phyloP scores from a whole-genome alignment of 2,797 vertebrate genomes.

The Sylvilagus floridanus region DNA sequence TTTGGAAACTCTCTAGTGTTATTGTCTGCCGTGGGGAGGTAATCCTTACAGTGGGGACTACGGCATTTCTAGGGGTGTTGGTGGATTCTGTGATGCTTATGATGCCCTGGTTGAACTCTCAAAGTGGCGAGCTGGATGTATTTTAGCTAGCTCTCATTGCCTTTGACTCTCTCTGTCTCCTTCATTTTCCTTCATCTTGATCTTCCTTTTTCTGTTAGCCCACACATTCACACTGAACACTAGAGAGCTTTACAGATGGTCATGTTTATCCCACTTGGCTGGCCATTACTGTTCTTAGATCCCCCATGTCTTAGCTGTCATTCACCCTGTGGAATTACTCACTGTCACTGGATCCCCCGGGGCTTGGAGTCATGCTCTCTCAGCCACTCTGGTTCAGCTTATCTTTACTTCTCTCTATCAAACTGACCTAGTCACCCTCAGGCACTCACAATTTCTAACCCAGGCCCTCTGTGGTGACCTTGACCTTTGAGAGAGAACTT shows the following conservation, averaged over 20 bases:
- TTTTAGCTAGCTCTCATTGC: not conserved
- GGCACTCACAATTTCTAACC: slow-evolving; percentile 35
- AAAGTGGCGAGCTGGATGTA: not conserved
- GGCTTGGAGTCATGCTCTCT: slow-evolving; percentile 32
- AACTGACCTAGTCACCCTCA: not conserved
- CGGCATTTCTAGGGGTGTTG: not conserved
- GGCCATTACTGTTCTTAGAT: not conserved
- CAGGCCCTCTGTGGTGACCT: not conserved
- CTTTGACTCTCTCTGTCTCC: not conserved
- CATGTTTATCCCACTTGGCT: not conserved
- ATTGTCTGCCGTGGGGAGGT: not conserved
- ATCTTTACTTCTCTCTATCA: slow-evolving; percentile 32
- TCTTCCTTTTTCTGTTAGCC: not conserved
- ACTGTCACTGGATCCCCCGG: accelerated
- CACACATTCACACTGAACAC: accelerated
- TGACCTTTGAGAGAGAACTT: slow-evolving; percentile 58
- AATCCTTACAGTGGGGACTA: not conserved
- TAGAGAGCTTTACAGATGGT: not conserved
- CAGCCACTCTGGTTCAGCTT: not conserved
- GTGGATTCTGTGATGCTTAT: not conserved
- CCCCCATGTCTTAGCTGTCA: not conserved
- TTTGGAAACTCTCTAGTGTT: not conserved
- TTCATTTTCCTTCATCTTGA: not conserved
- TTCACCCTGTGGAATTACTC: not conserved
- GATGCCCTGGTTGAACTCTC: not conserved